phyloP scores from a whole-genome alignment of 2,888 invertebrate species.

The Achlya flavicornis region DNA sequence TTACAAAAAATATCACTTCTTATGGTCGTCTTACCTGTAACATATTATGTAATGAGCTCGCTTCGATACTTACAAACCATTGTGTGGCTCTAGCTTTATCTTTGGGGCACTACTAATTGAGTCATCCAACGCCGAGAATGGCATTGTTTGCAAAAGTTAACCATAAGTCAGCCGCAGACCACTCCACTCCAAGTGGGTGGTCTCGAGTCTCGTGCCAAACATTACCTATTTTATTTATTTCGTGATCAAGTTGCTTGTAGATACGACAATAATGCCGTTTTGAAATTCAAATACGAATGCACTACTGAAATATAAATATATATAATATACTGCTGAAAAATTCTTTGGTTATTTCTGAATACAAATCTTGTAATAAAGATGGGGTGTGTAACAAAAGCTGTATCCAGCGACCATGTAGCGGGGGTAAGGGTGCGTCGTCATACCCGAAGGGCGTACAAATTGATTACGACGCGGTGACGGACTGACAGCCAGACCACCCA shows the following conservation, averaged over 20 bases:
- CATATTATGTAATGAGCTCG: background rate
- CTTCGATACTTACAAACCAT: slow-evolving; percentile 56
- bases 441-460: slow-evolving; percentile 76
- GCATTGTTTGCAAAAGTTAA: slow-evolving; percentile 79
- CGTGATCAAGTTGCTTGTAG: background rate
- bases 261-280: background rate
- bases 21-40: background rate
- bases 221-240: slow-evolving; percentile 8
- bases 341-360: background rate
- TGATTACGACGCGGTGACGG: slow-evolving; percentile 74
- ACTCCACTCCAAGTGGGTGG: slow-evolving; percentile 69
- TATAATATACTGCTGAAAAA: background rate
- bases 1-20: background rate
- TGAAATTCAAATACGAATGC: background rate
- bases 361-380: slow-evolving; percentile 25
- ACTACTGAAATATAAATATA: no score
- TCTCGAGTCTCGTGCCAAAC: slow-evolving; percentile 31
- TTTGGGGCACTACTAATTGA: slow-evolving; percentile 74
- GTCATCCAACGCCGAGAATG: slow-evolving; percentile 72
- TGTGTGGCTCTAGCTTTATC: slow-evolving; percentile 65
- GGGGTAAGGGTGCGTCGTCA: slow-evolving; percentile 50
- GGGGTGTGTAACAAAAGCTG: slow-evolving; percentile 74
- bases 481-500: slow-evolving; percentile 75
- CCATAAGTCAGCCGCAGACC: slow-evolving; percentile 61
- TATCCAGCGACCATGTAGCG: slow-evolving; percentile 54